phyloP scores from a whole-genome alignment of 2,113 vertebrate species.

The Mobula hypostoma region DNA sequence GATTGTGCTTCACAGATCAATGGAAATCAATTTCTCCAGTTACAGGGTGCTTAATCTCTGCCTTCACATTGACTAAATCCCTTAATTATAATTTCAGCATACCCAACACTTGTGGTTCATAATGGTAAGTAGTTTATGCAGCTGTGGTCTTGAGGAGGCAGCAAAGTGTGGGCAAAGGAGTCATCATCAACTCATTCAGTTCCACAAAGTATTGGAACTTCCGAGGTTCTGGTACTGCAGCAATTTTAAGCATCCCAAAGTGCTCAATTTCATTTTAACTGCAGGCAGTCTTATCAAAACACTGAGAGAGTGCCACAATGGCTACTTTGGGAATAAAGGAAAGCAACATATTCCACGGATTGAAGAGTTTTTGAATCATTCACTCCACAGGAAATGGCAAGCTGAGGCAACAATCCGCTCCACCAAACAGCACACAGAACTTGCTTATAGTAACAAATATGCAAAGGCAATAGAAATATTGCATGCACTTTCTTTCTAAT shows the following conservation, averaged over 20 bases:
- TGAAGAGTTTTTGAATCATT: not conserved
- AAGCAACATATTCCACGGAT: not conserved
- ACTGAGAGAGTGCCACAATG: not conserved
- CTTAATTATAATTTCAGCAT: slow-evolving; percentile 14
- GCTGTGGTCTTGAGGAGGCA: not conserved
- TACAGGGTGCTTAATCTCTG: slow-evolving; percentile 32
- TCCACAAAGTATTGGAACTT: not conserved
- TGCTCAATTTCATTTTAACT: not conserved
- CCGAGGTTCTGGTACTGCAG: not conserved
- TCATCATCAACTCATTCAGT: not conserved
- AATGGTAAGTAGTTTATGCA: not conserved
- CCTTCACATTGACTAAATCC: not conserved
- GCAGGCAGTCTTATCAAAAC: not conserved
- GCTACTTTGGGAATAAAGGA: not conserved
- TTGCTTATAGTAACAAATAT: not conserved
- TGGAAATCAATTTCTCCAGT: slow-evolving; percentile 13
- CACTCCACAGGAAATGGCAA: not conserved
- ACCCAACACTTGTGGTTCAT: not conserved
- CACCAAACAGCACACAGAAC: not conserved
- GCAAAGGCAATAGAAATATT: not conserved
- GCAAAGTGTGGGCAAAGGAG: not conserved
- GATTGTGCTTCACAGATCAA: not conserved
- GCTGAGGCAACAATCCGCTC: not conserved
- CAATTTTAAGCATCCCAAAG: too few species aligned
- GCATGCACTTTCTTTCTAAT: not conserved